phyloP scores from a whole-genome alignment of 2,113 vertebrate species.

The Hystrix cristata region DNA sequence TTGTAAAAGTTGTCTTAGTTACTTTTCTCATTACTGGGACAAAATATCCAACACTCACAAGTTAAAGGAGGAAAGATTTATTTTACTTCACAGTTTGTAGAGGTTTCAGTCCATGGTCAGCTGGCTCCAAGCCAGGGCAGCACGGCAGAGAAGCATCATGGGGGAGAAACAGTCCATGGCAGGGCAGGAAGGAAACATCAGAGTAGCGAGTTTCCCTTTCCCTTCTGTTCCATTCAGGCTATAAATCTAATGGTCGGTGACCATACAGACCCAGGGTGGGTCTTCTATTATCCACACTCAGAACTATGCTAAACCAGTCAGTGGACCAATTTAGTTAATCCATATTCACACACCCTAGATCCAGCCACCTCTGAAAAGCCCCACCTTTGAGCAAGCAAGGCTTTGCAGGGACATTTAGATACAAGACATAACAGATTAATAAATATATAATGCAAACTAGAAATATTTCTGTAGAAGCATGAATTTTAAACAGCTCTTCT shows the following conservation, averaged over 20 bases:
- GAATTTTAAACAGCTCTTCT: conserved; percentile 7
- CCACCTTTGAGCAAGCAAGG: neutral
- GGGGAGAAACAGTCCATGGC: neutral
- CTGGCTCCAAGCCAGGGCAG: neutral
- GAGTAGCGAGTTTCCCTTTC: neutral
- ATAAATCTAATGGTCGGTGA: neutral
- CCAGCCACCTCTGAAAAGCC: neutral
- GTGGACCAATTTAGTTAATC: neutral
- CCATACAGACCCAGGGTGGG: neutral
- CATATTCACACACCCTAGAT: neutral
- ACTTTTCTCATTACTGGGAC: neutral
- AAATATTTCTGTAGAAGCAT: neutral
- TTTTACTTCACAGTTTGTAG: neutral
- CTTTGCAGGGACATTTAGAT: neutral
- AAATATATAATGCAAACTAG: conserved; percentile 12
- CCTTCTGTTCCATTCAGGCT: neutral
- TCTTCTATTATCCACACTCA: neutral
- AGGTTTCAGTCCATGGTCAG: neutral
- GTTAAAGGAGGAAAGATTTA: too few species aligned
- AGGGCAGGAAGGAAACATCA: neutral
- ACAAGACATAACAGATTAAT: neutral
- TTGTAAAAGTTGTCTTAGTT: neutral
- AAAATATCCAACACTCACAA: neutral
- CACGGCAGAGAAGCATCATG: neutral
- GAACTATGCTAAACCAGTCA: neutral